Evolutionary conservation across 2,888 invertebrate genomes (phyloP).

Genomic region (Drosophila rubida): DNA sequence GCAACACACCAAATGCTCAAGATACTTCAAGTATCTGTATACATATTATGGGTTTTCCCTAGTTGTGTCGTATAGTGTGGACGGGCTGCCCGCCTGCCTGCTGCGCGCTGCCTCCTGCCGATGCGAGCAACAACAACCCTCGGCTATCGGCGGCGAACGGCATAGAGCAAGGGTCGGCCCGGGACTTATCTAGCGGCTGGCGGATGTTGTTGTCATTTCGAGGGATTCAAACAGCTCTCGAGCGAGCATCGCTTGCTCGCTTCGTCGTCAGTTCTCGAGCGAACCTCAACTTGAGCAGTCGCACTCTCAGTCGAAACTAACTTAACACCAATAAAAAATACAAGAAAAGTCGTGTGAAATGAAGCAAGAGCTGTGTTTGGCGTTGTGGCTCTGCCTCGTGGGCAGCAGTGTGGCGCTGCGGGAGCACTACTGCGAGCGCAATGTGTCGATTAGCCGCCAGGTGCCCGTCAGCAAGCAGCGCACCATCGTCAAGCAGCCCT

Average conservation of each 20-base stretch:
- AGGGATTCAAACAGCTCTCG: conserved; percentile 38
- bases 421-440: conserved; percentile 68
- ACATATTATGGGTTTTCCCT: background rate
- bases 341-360: conserved; percentile 17
- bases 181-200: conserved; percentile 56
- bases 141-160: conserved; percentile 31
- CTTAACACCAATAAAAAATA: background rate
- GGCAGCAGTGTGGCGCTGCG: conserved; percentile 17
- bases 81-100: conserved; percentile 4
- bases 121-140: conserved; percentile 46
- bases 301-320: background rate
- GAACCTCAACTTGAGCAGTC: conserved; percentile 44
- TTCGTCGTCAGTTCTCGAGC: conserved; percentile 47
- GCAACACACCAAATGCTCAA: background rate
- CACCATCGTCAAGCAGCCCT: conserved; percentile 35
- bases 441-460: conserved; percentile 47
- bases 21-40: background rate
- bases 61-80: conserved; percentile 29
- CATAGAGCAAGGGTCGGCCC: conserved; percentile 49
- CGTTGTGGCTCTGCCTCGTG: conserved; percentile 44
- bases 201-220: conserved; percentile 46
- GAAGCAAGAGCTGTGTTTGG: conserved; percentile 35
- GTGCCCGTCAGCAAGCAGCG: conserved; percentile 66
- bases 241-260: conserved; percentile 33
- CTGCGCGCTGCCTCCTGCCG: conserved; percentile 17